Evolutionary conservation across 2,888 invertebrate genomes (phyloP), one percentile per base, ranked within the genome.

Genomic region (Andricus quercusramuli): DNA sequence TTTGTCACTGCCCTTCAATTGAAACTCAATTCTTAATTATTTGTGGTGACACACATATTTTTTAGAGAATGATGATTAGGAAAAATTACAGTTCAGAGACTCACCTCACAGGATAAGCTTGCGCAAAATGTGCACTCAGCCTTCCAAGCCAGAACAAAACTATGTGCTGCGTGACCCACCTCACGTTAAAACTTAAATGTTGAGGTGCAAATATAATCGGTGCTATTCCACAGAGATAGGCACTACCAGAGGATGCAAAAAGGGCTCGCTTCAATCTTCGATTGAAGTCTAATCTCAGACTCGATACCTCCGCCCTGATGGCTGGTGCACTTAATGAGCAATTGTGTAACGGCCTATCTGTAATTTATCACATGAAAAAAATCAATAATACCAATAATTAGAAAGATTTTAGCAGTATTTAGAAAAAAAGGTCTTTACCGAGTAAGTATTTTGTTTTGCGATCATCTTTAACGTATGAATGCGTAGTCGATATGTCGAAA

Each of bases 211-310:
- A 92, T 86, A 92, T 91, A 79, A 92, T 88, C 4, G 93, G 92
- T 15, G 91, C 92, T 44, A 92, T 88, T 62, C 90, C 91, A 76
- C 92, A 92, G 17, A 92, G 88, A 78, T 91, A 93, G 17, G 92
- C 91, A 78, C 89, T 91, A 47, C 90, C 90, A 47, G 91, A 91
- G 13, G 92, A 92, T 41, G 92, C 90, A 78, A 91, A 92, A 65
- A 99, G 94, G 80, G 98, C 96, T 93, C 97, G 97, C 93, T 98
- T 98, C 89, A 99, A 95, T 59, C 99, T 94, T 84, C 95, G 94
- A 91, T 98, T 98, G 90, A 99, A 98, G 93, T 99, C 99, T 51
- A 95, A 95, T 84, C 97, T 95, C 11, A 99, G 92, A 64, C 94
- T 94, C 83, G 98, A 97, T 62, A 98, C 98, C 93, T 99, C 99